Conservation (phyloP, 2,797 vertebrate genomes). For the Cyprinella venusta region DNA sequence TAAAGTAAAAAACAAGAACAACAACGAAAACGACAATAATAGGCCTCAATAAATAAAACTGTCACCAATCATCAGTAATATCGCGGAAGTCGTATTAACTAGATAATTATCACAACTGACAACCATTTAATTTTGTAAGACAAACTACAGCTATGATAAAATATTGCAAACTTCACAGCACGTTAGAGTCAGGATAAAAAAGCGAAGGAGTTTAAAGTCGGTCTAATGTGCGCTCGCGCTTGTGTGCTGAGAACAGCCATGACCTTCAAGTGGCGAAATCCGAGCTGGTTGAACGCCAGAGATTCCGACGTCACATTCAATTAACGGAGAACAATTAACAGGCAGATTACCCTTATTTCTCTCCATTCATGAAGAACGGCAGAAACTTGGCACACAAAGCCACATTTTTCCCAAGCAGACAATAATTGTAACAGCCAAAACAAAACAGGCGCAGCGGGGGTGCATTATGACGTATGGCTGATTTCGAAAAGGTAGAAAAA, state of each 20-base stretch:
- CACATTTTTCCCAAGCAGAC: conserved; percentile 73
- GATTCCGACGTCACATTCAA: conserved; percentile 93
- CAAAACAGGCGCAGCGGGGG: conserved; percentile 75
- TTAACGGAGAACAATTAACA: conserved; percentile 94
- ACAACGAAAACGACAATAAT: neutral
- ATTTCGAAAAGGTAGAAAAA: conserved; percentile 22
- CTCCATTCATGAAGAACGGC: conserved; percentile 72
- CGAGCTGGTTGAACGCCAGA: conserved; percentile 72
- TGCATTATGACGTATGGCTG: conserved; percentile 57
- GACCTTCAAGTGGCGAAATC: conserved; percentile 60
- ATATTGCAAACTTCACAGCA: neutral
- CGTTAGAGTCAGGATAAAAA: neutral
- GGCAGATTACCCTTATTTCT: conserved; percentile 82
- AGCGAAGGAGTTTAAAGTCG: neutral
- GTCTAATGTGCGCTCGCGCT: neutral
- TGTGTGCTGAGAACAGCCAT: conserved; percentile 69
- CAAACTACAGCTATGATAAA: conserved; percentile 5
- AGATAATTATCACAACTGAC: conserved; percentile 19
- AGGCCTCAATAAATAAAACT: neutral
- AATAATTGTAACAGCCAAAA: conserved; percentile 74
- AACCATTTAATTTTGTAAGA: neutral
- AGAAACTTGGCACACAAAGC: conserved; percentile 75
- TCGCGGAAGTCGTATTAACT: neutral
- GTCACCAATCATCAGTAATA: neutral
- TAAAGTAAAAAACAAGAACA: neutral